Evolutionary conservation across 37 sponge, comb jelly and placozoan species (phyloP), one percentile per base, ranked within the genome.

Genomic region (Aphrocallistes beatrix): DNA sequence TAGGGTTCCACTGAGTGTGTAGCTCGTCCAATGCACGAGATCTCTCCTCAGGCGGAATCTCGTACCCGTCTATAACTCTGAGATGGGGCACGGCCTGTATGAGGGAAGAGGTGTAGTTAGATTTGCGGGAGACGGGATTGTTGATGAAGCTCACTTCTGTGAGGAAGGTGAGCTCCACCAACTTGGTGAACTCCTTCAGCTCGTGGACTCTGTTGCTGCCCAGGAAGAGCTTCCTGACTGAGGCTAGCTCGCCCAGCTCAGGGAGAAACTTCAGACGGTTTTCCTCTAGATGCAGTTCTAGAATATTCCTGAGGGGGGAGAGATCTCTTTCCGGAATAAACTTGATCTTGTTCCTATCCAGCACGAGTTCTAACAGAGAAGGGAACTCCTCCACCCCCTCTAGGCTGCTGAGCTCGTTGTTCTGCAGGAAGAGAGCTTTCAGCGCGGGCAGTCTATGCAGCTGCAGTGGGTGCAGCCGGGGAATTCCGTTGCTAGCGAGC

Each of bases 261-360:
- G 75, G 75, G 75, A 60, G 75, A 13, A 32, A 60, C n/a, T 28
- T 60, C 28, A 60, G 75, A 60, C 75, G 75, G n/a, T 60, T 60
- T 30, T 60, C 75, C n/a, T 60, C 75, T 19, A 60, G 75, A 60
- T 60, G 75, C 3, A 60, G 75, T 60, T 60, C 75, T 60, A 60
- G 75, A 60, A 60, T 60, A 13, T 60, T 60, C 75, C n/a, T 60
- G 10, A 60, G n/a, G 34, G 28, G 10, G n/a, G 75, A 8, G 6
- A 60, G 25, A 13, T 60, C 75, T 28, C n/a, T 60, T 13, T 60
- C 75, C 10, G 75, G 28, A 32, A 60, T 60, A 60, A 25, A 60
- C 89, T 93, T 93, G 0, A 98, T 90, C 81, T 92, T 98, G 81
- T 98, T 98, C 30, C 96, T 37, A 86, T 98, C 99, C 69, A 98